Conservation (phyloP, 1,140 invertebrate genomes). For the Eriosoma lanigerum region DNA sequence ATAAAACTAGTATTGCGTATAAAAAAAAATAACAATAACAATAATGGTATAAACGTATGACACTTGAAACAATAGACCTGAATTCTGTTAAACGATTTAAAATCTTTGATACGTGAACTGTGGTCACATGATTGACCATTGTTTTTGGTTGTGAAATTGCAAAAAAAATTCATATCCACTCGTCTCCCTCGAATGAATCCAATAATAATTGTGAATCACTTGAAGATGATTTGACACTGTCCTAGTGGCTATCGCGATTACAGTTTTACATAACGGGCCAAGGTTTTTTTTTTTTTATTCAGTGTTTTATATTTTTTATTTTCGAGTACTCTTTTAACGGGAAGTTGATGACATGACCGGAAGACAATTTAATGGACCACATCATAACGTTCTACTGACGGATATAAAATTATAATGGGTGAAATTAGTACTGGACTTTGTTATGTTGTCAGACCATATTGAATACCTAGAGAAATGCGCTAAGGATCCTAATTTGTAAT, state of each 20-base stretch:
- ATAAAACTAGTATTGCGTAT: too few species aligned
- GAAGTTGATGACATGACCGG: conserved; percentile 12
- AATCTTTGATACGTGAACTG: neutral
- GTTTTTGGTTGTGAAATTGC: neutral
- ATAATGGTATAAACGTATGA: neutral
- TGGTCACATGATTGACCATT: conserved; percentile 24
- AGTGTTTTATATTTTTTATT: neutral
- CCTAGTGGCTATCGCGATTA: neutral
- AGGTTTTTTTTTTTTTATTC: neutral
- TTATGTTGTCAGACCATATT: conserved; percentile 2
- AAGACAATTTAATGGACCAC: conserved; percentile 32
- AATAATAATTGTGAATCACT: conserved; percentile 24
- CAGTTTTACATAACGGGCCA: conserved; percentile 38
- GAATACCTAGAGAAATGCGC: neutral
- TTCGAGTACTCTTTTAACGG: conserved; percentile 17
- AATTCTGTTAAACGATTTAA: conserved; percentile 4
- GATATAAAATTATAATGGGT: neutral
- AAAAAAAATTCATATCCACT: conserved; percentile 7
- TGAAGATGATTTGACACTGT: neutral
- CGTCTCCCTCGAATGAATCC: conserved; percentile 23
- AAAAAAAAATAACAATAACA: neutral
- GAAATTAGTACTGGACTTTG: conserved; percentile 15
- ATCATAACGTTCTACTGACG: neutral
- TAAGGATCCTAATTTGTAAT: neutral
- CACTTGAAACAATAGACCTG: neutral